Conservation (phyloP, 37 sponge, comb jelly and placozoan genomes). For the Crambe crambe region DNA sequence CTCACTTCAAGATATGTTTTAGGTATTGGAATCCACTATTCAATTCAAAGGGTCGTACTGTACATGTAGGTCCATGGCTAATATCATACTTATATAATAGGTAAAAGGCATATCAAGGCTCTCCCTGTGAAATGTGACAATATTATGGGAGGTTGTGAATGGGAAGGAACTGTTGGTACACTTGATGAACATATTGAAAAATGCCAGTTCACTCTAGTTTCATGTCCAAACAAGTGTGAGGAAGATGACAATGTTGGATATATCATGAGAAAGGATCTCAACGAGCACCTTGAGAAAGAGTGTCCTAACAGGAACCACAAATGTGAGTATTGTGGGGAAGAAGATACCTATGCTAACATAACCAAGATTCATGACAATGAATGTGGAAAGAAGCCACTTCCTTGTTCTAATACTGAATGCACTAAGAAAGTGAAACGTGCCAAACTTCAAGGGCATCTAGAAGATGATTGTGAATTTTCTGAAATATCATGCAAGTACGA, state of each 20-base stretch:
- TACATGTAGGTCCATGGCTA: too few species aligned
- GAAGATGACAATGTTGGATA: neutral
- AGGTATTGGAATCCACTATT: too few species aligned
- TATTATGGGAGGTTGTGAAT: too few species aligned
- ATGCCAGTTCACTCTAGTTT: conserved; percentile 11
- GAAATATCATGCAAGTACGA: conserved; percentile 15
- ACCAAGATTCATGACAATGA: conserved; percentile 4
- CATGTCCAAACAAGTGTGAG: conserved; percentile 22
- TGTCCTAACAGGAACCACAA: conserved; percentile 23
- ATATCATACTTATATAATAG: too few species aligned
- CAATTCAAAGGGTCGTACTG: too few species aligned
- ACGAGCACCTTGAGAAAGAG: neutral
- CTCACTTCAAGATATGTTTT: too few species aligned
- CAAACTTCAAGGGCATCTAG: neutral
- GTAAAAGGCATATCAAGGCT: too few species aligned
- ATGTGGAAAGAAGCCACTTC: conserved; percentile 10
- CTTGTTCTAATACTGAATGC: conserved; percentile 24
- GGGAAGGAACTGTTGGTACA: conserved; percentile 22
- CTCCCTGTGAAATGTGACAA: too few species aligned
- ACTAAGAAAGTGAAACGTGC: neutral
- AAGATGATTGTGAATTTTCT: neutral
- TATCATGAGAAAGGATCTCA: neutral
- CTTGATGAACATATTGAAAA: conserved; percentile 12
- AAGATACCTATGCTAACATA: conserved; percentile 9
- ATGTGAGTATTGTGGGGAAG: conserved; percentile 16